Conservation (phyloP, 1,140 invertebrate genomes). For the Drosophila leontia region DNA sequence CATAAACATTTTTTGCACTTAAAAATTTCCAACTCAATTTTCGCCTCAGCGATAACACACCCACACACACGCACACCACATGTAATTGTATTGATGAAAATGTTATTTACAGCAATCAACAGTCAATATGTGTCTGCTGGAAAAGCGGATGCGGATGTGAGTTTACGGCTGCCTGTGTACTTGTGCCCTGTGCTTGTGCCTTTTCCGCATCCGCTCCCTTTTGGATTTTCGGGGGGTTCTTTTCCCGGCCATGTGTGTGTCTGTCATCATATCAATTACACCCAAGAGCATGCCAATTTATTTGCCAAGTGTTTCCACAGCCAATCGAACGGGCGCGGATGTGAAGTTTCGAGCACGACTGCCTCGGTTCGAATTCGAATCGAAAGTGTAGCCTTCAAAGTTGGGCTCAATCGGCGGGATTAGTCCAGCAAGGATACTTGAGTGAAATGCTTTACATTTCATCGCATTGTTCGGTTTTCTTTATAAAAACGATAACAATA, state of each 20-base stretch:
- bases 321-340: slow-evolving; percentile 49
- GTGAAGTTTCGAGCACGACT: slow-evolving; percentile 35
- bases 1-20: slow-evolving; percentile 77
- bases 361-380: not conserved
- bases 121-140: slow-evolving; percentile 56
- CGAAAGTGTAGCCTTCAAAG: slow-evolving; percentile 10
- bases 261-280: slow-evolving; percentile 72
- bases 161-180: slow-evolving; percentile 16
- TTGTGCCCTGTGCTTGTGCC: slow-evolving; percentile 18
- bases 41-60: slow-evolving; percentile 46
- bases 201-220: slow-evolving; percentile 43
- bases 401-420: slow-evolving; percentile 8
- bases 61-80: slow-evolving; percentile 23
- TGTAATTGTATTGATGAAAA: slow-evolving; percentile 79
- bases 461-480: slow-evolving; percentile 7
- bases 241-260: slow-evolving; percentile 34
- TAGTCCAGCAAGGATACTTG: not conserved
- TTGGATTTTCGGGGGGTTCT: slow-evolving; percentile 17
- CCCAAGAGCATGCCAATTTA: slow-evolving; percentile 75
- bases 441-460: slow-evolving; percentile 22
- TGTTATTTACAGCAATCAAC: slow-evolving; percentile 73
- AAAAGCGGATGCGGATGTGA: slow-evolving; percentile 19
- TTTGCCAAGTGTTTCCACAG: slow-evolving; percentile 60
- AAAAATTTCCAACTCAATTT: slow-evolving; percentile 78
- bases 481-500: slow-evolving; percentile 11